Conservation (phyloP, 2,797 vertebrate species). For the Cuculus canorus region DNA sequence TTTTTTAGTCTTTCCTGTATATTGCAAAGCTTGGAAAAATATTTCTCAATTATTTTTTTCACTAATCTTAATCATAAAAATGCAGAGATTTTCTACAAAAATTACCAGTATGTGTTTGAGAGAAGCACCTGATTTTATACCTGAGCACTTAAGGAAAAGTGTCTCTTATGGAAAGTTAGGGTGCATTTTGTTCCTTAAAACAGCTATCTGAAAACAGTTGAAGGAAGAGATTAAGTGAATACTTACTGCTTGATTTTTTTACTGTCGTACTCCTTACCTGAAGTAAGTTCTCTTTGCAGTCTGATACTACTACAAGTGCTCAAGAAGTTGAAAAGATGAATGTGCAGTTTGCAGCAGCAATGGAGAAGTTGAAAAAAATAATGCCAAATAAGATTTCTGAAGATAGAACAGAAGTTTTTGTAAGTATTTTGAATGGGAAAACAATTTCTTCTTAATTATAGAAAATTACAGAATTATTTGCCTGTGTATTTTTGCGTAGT, state of each 20-base stretch:
- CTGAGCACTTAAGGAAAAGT: neutral
- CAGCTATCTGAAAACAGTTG: neutral
- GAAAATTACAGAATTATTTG: neutral
- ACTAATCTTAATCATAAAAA: neutral
- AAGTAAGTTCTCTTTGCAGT: constrained; percentile 75
- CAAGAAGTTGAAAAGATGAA: constrained; percentile 80
- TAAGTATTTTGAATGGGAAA: constrained; percentile 76
- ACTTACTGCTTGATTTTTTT: neutral
- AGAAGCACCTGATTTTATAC: neutral
- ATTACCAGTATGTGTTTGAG: neutral
- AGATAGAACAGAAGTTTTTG: constrained; percentile 85
- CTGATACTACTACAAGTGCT: constrained; percentile 79
- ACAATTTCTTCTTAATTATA: neutral
- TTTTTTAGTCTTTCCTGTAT: neutral
- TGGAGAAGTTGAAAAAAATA: constrained; percentile 79
- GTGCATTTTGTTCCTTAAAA: neutral
- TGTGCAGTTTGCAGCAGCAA: constrained; percentile 75
- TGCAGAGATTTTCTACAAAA: neutral
- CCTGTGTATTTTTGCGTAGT: neutral
- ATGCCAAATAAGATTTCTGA: constrained; percentile 80
- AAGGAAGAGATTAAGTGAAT: neutral
- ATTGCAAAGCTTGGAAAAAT: neutral
- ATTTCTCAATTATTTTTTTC: neutral
- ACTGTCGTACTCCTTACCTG: neutral
- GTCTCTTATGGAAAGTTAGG: neutral